A percentile compares a stretch with the other conserved stretches of the same genome.
phyloP scores from a whole-genome alignment of 2,113 vertebrate species.

The Hucho hucho region DNA sequence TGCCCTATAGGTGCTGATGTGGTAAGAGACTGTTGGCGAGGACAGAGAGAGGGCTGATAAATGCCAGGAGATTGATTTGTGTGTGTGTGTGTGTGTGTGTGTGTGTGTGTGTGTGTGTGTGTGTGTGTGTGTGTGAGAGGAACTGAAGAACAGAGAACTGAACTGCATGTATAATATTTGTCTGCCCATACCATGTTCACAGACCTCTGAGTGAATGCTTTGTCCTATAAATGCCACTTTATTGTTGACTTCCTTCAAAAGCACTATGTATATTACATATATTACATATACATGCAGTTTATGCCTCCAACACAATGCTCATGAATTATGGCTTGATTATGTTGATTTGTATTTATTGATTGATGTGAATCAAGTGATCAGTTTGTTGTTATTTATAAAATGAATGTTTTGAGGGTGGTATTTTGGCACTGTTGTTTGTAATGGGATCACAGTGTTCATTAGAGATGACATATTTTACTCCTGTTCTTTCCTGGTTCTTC shows the following conservation, averaged over 20 bases:
- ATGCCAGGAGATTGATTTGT: not conserved
- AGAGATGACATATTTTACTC: constrained; percentile 55
- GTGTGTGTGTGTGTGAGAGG: not conserved
- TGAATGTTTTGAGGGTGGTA: constrained; percentile 46
- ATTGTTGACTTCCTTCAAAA: constrained; percentile 32
- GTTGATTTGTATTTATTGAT: constrained; percentile 42
- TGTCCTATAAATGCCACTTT: constrained; percentile 15
- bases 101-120: not conserved
- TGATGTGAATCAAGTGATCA: constrained; percentile 13
- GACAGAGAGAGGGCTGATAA: not conserved
- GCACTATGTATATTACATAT: constrained; percentile 20
- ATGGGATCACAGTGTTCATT: constrained; percentile 58
- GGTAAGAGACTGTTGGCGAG: not conserved
- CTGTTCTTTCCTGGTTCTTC: not conserved
- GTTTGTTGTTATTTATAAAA: constrained; percentile 54
- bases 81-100: not conserved
- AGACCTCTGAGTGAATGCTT: constrained; percentile 11
- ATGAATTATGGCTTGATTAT: constrained; percentile 18
- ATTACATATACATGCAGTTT: not conserved
- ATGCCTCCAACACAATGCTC: constrained; percentile 20
- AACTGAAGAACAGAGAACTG: not conserved
- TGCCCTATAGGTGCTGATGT: constrained; percentile 69
- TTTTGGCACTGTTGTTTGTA: constrained; percentile 50
- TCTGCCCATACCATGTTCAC: constrained; percentile 10
- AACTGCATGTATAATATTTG: constrained; percentile 40